phyloP scores from a whole-genome alignment of 2,888 invertebrate genomes.

The Zaprionus obscuricornis region DNA sequence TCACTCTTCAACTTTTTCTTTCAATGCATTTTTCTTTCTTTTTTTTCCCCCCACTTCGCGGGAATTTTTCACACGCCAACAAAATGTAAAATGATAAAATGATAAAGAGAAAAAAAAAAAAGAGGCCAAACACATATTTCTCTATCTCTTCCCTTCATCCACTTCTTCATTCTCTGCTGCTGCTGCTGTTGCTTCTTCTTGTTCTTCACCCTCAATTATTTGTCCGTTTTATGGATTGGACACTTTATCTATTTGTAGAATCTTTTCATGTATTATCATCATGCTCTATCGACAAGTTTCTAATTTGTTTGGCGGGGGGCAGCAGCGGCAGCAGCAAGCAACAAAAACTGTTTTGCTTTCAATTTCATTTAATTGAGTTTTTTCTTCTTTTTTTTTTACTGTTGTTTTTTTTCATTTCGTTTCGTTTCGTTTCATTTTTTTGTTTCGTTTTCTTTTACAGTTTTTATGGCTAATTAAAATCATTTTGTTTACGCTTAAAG shows the following conservation, averaged over 20 bases:
- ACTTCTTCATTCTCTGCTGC: too few species aligned
- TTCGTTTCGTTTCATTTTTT: constrained; percentile 36
- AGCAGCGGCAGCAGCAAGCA: constrained; percentile 13
- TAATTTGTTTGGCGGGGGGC: constrained; percentile 50
- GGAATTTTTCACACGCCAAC: constrained; percentile 48
- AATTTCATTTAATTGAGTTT: constrained; percentile 54
- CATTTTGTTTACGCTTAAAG: constrained; percentile 48
- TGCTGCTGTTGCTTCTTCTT: too few species aligned
- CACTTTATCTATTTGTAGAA: constrained; percentile 23
- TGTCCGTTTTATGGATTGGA: constrained; percentile 14
- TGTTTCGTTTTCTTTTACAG: constrained; percentile 14
- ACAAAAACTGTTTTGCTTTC: too few species aligned
- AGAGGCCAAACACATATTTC: too few species aligned
- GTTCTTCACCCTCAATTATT: neutral
- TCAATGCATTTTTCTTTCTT: constrained; percentile 19
- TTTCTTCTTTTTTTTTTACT: constrained; percentile 18
- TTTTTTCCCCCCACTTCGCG: neutral
- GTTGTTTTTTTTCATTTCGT: constrained; percentile 18
- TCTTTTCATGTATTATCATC: constrained; percentile 37
- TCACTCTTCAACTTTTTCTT: constrained; percentile 37
- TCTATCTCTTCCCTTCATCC: too few species aligned
- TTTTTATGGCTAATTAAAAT: constrained; percentile 44
- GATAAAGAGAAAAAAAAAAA: too few species aligned
- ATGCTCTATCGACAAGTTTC: constrained; percentile 45
- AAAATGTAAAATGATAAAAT: too few species aligned